Evolutionary conservation across 2,113 vertebrate species (phyloP).

Genomic region (Malurus cyaneus): DNA sequence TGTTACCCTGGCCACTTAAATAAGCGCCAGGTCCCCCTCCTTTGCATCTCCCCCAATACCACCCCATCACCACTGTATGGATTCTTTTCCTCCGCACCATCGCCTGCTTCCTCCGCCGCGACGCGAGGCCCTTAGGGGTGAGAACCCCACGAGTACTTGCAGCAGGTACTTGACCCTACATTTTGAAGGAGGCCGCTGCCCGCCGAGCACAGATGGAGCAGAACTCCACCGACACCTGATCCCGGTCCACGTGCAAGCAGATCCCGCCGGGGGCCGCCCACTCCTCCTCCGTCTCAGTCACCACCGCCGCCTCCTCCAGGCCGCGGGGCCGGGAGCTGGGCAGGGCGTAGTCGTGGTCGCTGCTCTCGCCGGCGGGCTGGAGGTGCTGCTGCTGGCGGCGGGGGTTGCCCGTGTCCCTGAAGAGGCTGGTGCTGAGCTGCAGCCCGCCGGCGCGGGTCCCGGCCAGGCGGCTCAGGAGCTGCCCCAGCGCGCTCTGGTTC

Average conservation of each 20-base stretch:
- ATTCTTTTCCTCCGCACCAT: conserved; percentile 39
- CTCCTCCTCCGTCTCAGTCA: conserved; percentile 81
- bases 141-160: conserved; percentile 60
- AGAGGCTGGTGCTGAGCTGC: conserved; percentile 93
- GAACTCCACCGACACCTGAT: conserved; percentile 98
- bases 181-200: conserved; percentile 87
- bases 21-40: background rate
- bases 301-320: background rate
- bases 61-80: conserved; percentile 36
- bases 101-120: conserved; percentile 59
- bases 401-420: conserved; percentile 75
- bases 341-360: conserved; percentile 66
- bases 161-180: conserved; percentile 97
- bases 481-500: conserved; percentile 93
- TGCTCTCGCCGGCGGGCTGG: conserved; percentile 41
- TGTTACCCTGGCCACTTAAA: background rate
- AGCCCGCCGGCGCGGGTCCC: conserved; percentile 85
- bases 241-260: conserved; percentile 95
- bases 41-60: conserved; percentile 19
- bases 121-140: conserved; percentile 43
- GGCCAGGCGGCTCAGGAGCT: conserved; percentile 89
- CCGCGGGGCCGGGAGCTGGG: conserved; percentile 28
- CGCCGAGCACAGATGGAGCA: conserved; percentile 92
- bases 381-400: conserved; percentile 8
- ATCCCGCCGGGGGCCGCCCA: conserved; percentile 84